Base-by-base conservation (phyloP, 1,140 invertebrate genomes). In the Leguminivora glycinivorella region DNA sequence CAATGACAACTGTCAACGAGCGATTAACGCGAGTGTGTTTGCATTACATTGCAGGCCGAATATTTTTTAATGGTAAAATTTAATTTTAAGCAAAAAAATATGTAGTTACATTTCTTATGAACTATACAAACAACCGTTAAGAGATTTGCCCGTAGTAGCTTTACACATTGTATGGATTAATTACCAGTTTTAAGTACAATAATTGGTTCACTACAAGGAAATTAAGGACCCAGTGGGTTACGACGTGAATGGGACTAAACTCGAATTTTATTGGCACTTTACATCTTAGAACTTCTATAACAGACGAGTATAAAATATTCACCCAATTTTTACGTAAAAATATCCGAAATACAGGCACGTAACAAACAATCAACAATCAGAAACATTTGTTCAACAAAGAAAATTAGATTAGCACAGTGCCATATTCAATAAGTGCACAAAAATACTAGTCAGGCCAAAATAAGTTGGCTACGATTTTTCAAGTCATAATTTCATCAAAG, bases 371-470 rank as follows among this genome's bases (percentile, higher is more conserved):
- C 24, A 63, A 63, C 56, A 60, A 25, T 60, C 56, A 7, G 47
- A 52, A 52, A 26, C 56, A 29, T 60, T 60, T 29, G 24, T 26
- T 26, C 56, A 14, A 26, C 56, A 14, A 67, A 67, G 19, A 67
- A 34, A 67, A 52, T n/a, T n/a, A n/a, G n/a, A n/a, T n/a, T 17
- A n/a, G 26, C n/a, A 69, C 74, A 71, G 70, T 78, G 74, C 70
- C 72, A 58, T 58, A 47, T 72, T 70, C 56, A 73, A 73, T 72
- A 74, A 70, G 70, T 67, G 66, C 38, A 34, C 24, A 38, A 67
- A 68, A 47, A 66, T 25, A 63, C 26, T 26, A 25, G n/a, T n/a
- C n/a, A n/a, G n/a, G n/a, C n/a, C n/a, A n/a, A n/a, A n/a, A n/a
- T n/a, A n/a, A n/a, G n/a, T n/a, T n/a, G n/a, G n/a, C n/a, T n/a